Base-by-base conservation (phyloP, 2,888 invertebrate species). In the Ametastegia equiseti region DNA sequence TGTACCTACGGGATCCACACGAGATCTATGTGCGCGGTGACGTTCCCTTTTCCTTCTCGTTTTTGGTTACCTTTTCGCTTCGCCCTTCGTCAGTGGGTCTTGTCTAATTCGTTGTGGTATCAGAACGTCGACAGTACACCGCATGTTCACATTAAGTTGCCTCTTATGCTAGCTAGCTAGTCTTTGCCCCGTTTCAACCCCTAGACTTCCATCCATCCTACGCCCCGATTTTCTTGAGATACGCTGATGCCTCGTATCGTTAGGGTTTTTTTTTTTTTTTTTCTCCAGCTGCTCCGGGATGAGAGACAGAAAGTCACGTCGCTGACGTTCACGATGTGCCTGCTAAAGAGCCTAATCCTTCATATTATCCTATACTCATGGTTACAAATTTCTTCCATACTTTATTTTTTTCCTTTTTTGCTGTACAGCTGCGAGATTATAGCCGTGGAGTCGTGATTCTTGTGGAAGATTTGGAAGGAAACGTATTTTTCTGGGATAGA, bases 161-260 rank as follows among this genome's bases (percentile, higher is more conserved):
- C n/a, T 7, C 42, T 42, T 1, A 9, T 36, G n/a, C 45, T 11
- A 11, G 0, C 65, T n/a, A n/a, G 45, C 47, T 71, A 23, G 7
- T 71, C 47, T 71, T 36, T 30, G 36, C 30, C 45, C 9, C 30
- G 15, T 27, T 27, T n/a, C 47, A 71, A 42, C 15, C 47, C 71
- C 42, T 36, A n/a, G n/a, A n/a, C 36, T 39, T 39, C 65, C 30
- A 30, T 15, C 6, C 19, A 11, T 33, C 45, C 15, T n/a, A 5
- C 5, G 36, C 45, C 42, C 15, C 47, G 23, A 30, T 15, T 42
- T 15, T 33, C 45, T 15, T 15, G 60, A 39, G 78, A 78, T 78
- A 78, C 78, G 78, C 78, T 78, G 78, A 78, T 78, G 78, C 60
- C 39, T 60, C 78, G 57, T 63, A 78, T 78, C 78, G 78, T 78